Evolutionary conservation across 1,140 invertebrate genomes (phyloP), one percentile per base, ranked within the genome.

Genomic region (Neuroterus valhalla): DNA sequence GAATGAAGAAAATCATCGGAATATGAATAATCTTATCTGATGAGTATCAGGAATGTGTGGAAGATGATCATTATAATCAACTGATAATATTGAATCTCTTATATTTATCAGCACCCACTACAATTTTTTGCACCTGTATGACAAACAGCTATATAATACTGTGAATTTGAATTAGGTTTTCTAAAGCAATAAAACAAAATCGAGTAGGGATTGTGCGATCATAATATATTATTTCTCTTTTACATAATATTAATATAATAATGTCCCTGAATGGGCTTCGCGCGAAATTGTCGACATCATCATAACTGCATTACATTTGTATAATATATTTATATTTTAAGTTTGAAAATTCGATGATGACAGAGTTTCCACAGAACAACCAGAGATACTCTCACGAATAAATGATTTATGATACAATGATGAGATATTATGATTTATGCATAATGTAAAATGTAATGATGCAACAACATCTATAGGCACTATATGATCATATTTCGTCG

Each of bases 391-490:
- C 66, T 82, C 45, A 62, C 73, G 76, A 80, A 78, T 82, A 74
- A 66, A 80, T 52, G 48, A 67, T 77, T 23, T 72, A 70, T 74
- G 50, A 52, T 52, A 52, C 50, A 52, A 26, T 44, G 70, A 78
- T 66, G 73, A 74, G 68, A 68, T 55, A 70, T 80, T 75, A 66
- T 71, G 19, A 21, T 21, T 19, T 52, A 52, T 52, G 21, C 19
- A 52, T 52, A 52, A 52, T 52, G 50, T 52, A 23, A 52, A 52
- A 52, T 68, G 71, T 75, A 48, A 71, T 78, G 70, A 68, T 42
- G 26, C 66, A 70, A 66, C 66, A 82, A 77, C 71, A 76, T 73
- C 78, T 26, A 74, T 76, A 83, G 82, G 82, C 82, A 83, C 82
- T 81, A 79, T 79, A 62, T 68, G 15, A 50, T 67, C 46, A 66